phyloP scores from a whole-genome alignment of 2,113 vertebrate genomes.

The Oophaga pumilio region DNA sequence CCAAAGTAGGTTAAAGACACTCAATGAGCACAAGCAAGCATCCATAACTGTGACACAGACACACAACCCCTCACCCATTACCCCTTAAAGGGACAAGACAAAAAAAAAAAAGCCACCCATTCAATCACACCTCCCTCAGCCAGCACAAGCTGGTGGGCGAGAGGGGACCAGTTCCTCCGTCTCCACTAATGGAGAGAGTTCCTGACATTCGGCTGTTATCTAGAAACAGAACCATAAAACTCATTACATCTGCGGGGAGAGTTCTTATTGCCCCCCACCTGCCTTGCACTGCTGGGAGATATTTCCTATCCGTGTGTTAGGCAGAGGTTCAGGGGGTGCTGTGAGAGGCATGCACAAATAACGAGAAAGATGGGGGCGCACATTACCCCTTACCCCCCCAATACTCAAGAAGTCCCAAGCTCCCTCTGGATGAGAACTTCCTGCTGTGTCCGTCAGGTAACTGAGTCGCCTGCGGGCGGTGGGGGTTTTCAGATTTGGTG shows the following conservation, averaged over 20 bases:
- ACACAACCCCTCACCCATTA: slow-evolving; percentile 47
- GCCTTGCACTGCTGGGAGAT: slow-evolving; percentile 51
- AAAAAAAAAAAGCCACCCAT: slow-evolving; percentile 48
- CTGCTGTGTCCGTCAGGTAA: slow-evolving; percentile 62
- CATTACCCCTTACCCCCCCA: slow-evolving; percentile 45
- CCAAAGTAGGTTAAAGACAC: slow-evolving; percentile 49
- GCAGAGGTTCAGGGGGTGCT: slow-evolving; percentile 51
- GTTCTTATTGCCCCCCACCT: slow-evolving; percentile 45
- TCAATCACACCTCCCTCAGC: slow-evolving; percentile 39
- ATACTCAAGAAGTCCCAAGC: slow-evolving; percentile 52
- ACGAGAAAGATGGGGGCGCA: slow-evolving; percentile 49
- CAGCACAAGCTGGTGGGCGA: slow-evolving; percentile 52
- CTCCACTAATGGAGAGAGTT: slow-evolving; percentile 36
- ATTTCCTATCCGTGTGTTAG: slow-evolving; percentile 51
- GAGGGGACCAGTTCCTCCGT: slow-evolving; percentile 39
- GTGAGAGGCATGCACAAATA: slow-evolving; percentile 58
- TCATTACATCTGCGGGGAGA: slow-evolving; percentile 42
- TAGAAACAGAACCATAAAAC: slow-evolving; percentile 43
- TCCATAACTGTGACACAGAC: slow-evolving; percentile 48
- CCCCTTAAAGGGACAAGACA: not conserved
- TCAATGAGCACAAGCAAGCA: slow-evolving; percentile 51
- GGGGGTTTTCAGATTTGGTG: slow-evolving; percentile 51
- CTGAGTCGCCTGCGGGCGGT: slow-evolving; percentile 44
- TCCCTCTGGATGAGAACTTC: slow-evolving; percentile 69
- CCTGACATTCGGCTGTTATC: slow-evolving; percentile 43